Evolutionary conservation across 2,797 vertebrate genomes (phyloP).

Genomic region (Molothrus ater): DNA sequence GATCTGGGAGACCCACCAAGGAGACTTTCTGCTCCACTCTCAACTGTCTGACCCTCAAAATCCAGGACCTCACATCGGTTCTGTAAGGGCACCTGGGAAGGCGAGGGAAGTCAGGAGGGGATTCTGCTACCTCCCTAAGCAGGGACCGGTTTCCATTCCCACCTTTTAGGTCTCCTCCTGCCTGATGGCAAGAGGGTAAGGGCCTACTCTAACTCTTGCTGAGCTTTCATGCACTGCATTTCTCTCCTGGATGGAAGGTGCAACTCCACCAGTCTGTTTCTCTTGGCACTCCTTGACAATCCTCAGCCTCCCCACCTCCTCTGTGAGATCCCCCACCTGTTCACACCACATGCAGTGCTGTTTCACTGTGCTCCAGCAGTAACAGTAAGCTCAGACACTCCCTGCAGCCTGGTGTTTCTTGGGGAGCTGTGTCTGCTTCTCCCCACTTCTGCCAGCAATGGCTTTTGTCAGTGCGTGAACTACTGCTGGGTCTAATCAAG

Average conservation of each 20-base stretch:
- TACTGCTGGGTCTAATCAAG: neutral
- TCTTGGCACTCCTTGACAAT: neutral
- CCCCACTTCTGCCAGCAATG: neutral
- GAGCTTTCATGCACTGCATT: neutral
- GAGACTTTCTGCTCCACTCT: neutral
- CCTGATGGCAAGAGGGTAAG: neutral
- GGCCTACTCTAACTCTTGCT: neutral
- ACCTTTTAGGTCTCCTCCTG: neutral
- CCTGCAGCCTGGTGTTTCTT: neutral
- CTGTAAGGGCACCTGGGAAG: neutral
- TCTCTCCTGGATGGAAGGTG: neutral
- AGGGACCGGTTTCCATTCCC: neutral
- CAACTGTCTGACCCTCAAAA: neutral
- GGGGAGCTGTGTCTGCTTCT: neutral
- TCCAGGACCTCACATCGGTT: neutral
- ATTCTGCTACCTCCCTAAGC: neutral
- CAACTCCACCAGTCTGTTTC: neutral
- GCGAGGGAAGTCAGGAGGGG: neutral
- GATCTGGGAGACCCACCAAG: neutral
- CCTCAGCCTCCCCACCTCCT: neutral
- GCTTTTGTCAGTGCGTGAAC: neutral
- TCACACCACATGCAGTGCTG: neutral
- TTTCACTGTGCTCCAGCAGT: neutral
- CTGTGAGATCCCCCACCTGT: neutral
- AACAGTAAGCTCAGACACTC: neutral